Evolutionary conservation across 2,888 invertebrate genomes (phyloP).

Genomic region (Drosophila algonquin): DNA sequence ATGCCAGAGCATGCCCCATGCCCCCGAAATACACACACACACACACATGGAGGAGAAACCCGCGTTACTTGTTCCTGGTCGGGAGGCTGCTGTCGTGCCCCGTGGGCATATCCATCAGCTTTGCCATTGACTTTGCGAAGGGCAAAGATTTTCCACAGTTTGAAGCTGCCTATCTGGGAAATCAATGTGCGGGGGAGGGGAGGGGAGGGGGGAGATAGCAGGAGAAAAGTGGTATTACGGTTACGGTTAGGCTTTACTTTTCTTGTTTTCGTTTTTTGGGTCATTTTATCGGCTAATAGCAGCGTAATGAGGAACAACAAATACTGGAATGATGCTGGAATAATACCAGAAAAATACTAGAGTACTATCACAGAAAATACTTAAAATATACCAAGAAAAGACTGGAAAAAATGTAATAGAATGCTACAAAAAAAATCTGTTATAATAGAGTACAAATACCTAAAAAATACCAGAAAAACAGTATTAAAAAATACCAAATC

Average conservation of each 20-base stretch:
- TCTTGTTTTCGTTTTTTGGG: background rate
- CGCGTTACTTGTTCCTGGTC: conserved; percentile 31
- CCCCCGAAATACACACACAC: background rate
- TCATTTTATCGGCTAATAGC: background rate
- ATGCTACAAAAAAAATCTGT: too few species aligned
- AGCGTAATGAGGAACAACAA: background rate
- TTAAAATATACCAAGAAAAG: too few species aligned
- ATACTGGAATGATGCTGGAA: too few species aligned
- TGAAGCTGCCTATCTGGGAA: conserved; percentile 22
- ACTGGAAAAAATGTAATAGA: too few species aligned
- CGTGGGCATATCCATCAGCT: conserved; percentile 33
- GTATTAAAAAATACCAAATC: too few species aligned
- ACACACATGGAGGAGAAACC: conserved; percentile 27
- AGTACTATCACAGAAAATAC: too few species aligned
- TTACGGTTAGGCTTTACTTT: too few species aligned
- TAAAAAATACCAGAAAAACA: too few species aligned
- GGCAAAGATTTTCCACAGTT: conserved; percentile 3
- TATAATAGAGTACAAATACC: too few species aligned
- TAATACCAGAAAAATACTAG: too few species aligned
- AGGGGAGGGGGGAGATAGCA: background rate
- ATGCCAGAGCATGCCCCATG: background rate
- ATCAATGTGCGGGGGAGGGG: background rate
- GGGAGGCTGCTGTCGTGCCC: background rate
- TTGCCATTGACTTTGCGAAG: conserved; percentile 17
- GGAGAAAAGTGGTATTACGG: too few species aligned